These are phyloP conservation scores for Neopipo cinnamomea DNA, from an alignment of 2,113 vertebrate species.

Conservation along the genomic window DNA sequence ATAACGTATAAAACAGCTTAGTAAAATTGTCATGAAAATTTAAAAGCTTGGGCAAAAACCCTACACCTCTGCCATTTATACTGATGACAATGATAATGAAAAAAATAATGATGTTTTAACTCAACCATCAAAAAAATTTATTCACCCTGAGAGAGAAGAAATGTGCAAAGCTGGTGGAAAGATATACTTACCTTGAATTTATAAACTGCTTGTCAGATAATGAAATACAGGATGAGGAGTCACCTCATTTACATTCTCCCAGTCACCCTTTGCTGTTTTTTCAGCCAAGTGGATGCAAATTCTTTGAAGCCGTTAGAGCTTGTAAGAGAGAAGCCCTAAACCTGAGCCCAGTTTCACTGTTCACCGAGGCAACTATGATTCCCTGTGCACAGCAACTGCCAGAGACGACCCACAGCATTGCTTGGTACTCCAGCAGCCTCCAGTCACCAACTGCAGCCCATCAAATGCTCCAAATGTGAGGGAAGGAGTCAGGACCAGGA, in stretches of 20 bases:
- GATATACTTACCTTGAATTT: constrained; percentile 62
- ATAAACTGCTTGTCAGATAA: constrained; percentile 54
- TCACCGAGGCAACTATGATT: background rate
- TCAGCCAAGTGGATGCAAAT: constrained; percentile 22
- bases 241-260: constrained; percentile 32
- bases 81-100: constrained; percentile 67
- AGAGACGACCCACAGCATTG: background rate
- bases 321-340: background rate
- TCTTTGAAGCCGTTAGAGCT: background rate
- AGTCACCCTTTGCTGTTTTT: background rate
- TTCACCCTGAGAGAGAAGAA: constrained; percentile 56
- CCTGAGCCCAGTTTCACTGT: background rate
- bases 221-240: constrained; percentile 29
- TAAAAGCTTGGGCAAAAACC: constrained; percentile 59
- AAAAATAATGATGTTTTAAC: constrained; percentile 70
- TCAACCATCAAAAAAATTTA: constrained; percentile 66
- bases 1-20: constrained; percentile 67
- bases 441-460: background rate
- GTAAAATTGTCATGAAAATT: constrained; percentile 71
- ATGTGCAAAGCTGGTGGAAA: constrained; percentile 43
- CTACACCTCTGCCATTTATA: constrained; percentile 63
- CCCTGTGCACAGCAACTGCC: background rate
- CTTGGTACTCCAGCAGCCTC: background rate
- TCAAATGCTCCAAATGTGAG: fast-evolving
- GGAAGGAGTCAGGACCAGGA: background rate